Base-by-base conservation (phyloP, 2,113 vertebrate species). In the Prochilodus magdalenae region DNA sequence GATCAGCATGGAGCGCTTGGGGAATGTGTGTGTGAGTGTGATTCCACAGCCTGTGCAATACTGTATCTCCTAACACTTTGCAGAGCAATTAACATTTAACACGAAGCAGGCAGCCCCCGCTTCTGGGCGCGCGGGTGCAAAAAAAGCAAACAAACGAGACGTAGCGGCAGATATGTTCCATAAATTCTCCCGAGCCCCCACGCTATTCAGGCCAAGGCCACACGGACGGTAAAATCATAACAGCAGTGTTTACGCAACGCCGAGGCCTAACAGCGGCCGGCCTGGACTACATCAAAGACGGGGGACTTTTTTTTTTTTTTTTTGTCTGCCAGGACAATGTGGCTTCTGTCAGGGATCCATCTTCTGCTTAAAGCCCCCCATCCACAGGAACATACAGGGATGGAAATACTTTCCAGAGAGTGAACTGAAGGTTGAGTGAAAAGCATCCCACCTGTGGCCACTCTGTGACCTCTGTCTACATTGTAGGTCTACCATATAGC, bases 181-280 rank as follows among this genome's bases (percentile, higher is more conserved):
- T 84, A 86, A 87, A 86, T 84, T 77, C 65, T 81, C 33, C 60
- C 65, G 4, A 49, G 70, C 47, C 65, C 60, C 57, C 57, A 26
- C 1, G 29, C 59, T 51, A 55, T 81, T 66, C 57, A 24, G 76
- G 71, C 85, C 85, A 83, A 82, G 87, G 86, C 85, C 84, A 90
- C 87, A 89, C 87, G 84, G 78, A 86, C 80, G 78, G 85, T 78
- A 83, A 73, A 80, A 71, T 81, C 72, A 73, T 86, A 72, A 83
- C 71, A 62, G 73, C 16, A 60, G 72, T 87, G 84, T 86, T 83
- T 84, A 81, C 74, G 82, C 44, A 73, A 85, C 74, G 82, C 51
- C 14, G 15, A 27, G 36, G 6, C 24, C 62, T 24, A 67, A 53
- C 47, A 55, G 44, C 77, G 40, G 71, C 33, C 77, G 55, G 71